These are phyloP conservation scores for Megalops atlanticus DNA, from an alignment of 2,113 vertebrate species.

Conservation along the genomic window DNA sequence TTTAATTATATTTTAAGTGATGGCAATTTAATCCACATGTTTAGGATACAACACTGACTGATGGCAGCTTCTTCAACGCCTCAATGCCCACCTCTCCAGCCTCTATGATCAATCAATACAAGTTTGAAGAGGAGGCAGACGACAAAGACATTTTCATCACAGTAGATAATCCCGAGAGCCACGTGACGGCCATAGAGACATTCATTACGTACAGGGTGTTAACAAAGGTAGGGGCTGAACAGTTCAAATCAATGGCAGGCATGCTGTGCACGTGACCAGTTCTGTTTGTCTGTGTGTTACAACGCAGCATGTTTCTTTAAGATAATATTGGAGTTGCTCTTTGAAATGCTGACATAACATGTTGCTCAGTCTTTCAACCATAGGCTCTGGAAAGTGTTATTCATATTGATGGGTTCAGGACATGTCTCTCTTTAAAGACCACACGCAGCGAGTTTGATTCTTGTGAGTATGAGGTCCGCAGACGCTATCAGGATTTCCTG, in stretches of 20 bases:
- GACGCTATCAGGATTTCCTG: conserved; percentile 95
- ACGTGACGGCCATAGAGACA: conserved; percentile 93
- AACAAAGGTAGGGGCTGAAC: conserved; percentile 80
- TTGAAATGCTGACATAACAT: no score
- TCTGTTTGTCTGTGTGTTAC: no score
- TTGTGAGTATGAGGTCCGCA: conserved; percentile 88
- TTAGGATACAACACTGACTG: conserved; percentile 78
- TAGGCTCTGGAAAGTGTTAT: not conserved
- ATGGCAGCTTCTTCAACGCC: conserved; percentile 75
- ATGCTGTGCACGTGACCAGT: not conserved
- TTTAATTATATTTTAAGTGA: no score
- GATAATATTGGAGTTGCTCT: no score
- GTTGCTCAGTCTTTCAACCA: no score
- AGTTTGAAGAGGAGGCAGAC: conserved; percentile 84
- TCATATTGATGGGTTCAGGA: not conserved
- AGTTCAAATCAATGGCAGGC: not conserved
- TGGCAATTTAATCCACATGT: no score
- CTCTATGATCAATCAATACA: conserved; percentile 92
- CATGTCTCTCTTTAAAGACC: conserved; percentile 73
- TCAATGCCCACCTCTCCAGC: conserved; percentile 82
- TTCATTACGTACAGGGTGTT: conserved; percentile 89
- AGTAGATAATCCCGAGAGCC: conserved; percentile 91
- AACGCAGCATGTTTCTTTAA: not conserved
- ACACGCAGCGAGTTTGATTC: conserved; percentile 91
- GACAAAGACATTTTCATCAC: conserved; percentile 87